A percentile compares a stretch with the other conserved stretches of the same genome.
Conservation (phyloP, 2,113 vertebrate species). For the Urocynchramus pylzowi region DNA sequence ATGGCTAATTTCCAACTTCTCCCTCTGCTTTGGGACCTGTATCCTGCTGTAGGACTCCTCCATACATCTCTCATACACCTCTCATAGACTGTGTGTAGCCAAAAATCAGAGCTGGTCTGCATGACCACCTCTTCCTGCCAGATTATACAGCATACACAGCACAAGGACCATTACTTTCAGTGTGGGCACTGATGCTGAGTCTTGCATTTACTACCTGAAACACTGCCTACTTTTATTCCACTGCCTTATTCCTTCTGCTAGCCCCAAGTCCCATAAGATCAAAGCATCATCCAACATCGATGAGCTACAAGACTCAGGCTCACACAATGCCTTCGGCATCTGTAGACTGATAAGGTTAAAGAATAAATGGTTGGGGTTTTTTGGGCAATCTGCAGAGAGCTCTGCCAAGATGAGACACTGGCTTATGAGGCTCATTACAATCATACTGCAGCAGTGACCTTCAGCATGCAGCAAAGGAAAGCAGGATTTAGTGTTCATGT, state of each 20-base stretch:
- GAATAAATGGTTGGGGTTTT: background rate
- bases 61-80: rapidly evolving
- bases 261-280: background rate
- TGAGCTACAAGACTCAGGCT: constrained; percentile 33
- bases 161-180: background rate
- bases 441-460: constrained; percentile 54
- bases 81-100: rapidly evolving
- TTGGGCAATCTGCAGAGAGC: background rate
- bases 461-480: constrained; percentile 62
- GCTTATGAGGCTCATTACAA: constrained; percentile 52
- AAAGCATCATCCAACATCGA: background rate
- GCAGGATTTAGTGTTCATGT: constrained; percentile 63
- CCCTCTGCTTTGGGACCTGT: background rate
- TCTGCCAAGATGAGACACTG: constrained; percentile 46
- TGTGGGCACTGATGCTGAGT: background rate
- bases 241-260: background rate
- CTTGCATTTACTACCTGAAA: background rate
- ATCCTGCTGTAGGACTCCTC: background rate
- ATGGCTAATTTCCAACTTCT: background rate
- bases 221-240: background rate
- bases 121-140: background rate
- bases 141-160: background rate
- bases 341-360: constrained; percentile 17
- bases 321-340: background rate
- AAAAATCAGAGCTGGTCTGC: background rate